Conservation (phyloP, 2,113 vertebrate species). For the Kryptolebias marmoratus region DNA sequence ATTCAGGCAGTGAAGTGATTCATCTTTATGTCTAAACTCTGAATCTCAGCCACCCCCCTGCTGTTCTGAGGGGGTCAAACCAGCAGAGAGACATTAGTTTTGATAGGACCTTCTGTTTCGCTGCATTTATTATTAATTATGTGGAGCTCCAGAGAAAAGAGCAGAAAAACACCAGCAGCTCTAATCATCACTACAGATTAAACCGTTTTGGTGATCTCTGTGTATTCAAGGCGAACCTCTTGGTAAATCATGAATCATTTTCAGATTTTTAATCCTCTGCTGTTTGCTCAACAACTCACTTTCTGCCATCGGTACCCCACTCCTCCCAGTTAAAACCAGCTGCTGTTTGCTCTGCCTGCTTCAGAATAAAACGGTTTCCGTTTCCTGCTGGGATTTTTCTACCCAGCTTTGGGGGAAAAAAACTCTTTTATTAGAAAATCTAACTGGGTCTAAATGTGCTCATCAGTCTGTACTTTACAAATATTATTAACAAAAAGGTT, state of each 20-base stretch:
- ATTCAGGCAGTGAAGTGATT: neutral
- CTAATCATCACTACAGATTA: constrained; percentile 19
- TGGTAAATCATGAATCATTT: constrained; percentile 12
- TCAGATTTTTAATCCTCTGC: too few species aligned
- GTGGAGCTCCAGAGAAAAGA: neutral
- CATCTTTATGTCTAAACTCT: neutral
- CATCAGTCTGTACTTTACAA: too few species aligned
- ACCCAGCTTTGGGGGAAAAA: too few species aligned
- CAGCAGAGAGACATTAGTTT: neutral
- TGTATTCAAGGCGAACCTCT: neutral
- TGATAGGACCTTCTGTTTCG: constrained; percentile 6
- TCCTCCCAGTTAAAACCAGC: too few species aligned
- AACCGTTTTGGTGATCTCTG: neutral
- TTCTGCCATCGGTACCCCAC: too few species aligned
- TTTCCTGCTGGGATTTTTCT: too few species aligned
- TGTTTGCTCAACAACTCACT: too few species aligned
- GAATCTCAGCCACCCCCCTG: neutral
- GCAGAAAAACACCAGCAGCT: neutral
- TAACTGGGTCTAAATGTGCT: too few species aligned
- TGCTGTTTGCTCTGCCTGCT: too few species aligned
- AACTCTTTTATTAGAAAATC: too few species aligned
- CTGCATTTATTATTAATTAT: constrained; percentile 27
- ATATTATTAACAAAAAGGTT: too few species aligned
- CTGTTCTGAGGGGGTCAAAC: neutral
- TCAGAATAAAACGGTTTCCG: too few species aligned